Percentiles rank a stretch among this genome's conserved stretches.
Evolutionary conservation across 2,113 vertebrate species (phyloP).

Genomic region (Tympanuchus pallidicinctus): DNA sequence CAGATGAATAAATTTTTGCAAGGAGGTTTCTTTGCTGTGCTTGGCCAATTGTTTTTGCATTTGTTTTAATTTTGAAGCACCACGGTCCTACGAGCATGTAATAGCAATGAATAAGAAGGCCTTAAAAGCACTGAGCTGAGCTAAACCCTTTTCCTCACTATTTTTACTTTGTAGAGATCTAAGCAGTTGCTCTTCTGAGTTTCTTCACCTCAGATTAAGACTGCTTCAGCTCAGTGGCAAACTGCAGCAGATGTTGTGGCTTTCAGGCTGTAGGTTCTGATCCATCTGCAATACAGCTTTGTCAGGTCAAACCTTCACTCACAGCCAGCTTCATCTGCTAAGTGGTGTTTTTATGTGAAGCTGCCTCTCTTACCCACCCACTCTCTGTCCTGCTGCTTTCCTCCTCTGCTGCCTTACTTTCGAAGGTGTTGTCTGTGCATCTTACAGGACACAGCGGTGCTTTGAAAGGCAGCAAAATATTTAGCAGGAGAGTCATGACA

Average conservation of each 20-base stretch:
- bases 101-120: accelerated
- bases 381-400: too few relatives aligned
- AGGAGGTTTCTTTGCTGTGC: not conserved
- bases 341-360: too few relatives aligned
- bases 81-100: accelerated
- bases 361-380: too few relatives aligned
- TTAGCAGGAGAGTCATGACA: not conserved
- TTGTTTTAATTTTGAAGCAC: not conserved
- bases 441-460: not conserved
- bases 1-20: accelerated
- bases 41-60: accelerated
- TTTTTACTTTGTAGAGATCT: accelerated
- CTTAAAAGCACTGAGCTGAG: accelerated
- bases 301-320: not conserved
- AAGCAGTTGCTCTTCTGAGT: not conserved
- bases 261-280: not conserved
- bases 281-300: not conserved
- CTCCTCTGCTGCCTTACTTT: not conserved
- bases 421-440: accelerated
- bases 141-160: accelerated
- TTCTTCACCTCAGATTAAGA: not conserved
- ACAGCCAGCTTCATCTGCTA: not conserved
- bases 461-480: not conserved
- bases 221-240: not conserved
- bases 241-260: not conserved